These are phyloP conservation scores for Azorinus chamasolen DNA, from an alignment of 2,888 invertebrate genomes.

Conservation along the genomic window DNA sequence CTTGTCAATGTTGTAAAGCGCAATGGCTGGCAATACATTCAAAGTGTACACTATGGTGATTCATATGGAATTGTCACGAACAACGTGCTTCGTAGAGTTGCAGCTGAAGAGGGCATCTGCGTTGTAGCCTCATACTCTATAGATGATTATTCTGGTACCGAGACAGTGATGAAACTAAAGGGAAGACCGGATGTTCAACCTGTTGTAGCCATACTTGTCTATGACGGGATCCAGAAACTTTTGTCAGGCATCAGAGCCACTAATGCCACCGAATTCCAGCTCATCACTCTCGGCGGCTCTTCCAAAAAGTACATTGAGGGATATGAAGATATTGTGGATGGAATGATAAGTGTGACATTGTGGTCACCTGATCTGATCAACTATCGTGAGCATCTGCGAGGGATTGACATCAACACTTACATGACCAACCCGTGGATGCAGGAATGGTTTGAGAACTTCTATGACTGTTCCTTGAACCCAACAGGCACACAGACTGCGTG, in stretches of 20 bases:
- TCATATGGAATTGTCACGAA: constrained; percentile 66
- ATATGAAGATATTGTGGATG: constrained; percentile 73
- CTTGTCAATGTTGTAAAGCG: constrained; percentile 84
- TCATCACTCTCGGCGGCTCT: constrained; percentile 67
- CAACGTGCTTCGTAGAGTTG: constrained; percentile 64
- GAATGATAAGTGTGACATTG: constrained; percentile 71
- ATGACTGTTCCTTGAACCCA: constrained; percentile 74
- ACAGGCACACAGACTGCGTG: constrained; percentile 49
- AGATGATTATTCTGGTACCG: constrained; percentile 11
- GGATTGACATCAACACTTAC: constrained; percentile 66
- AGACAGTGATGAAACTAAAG: constrained; percentile 62
- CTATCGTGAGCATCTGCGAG: constrained; percentile 61
- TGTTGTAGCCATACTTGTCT: constrained; percentile 69
- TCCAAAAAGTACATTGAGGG: constrained; percentile 63
- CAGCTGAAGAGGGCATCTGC: constrained; percentile 79
- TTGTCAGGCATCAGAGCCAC: constrained; percentile 55
- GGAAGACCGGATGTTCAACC: constrained; percentile 67
- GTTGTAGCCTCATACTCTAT: constrained; percentile 74
- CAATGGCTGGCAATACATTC: constrained; percentile 86
- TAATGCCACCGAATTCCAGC: constrained; percentile 73
- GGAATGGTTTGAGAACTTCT: constrained; percentile 79
- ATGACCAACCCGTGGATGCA: constrained; percentile 81
- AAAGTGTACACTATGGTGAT: constrained; percentile 66
- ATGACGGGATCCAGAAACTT: constrained; percentile 55
- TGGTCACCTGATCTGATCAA: constrained; percentile 38